These are phyloP conservation scores for Abrostola tripartita DNA, from an alignment of 2,888 invertebrate genomes.

Conservation along the genomic window DNA sequence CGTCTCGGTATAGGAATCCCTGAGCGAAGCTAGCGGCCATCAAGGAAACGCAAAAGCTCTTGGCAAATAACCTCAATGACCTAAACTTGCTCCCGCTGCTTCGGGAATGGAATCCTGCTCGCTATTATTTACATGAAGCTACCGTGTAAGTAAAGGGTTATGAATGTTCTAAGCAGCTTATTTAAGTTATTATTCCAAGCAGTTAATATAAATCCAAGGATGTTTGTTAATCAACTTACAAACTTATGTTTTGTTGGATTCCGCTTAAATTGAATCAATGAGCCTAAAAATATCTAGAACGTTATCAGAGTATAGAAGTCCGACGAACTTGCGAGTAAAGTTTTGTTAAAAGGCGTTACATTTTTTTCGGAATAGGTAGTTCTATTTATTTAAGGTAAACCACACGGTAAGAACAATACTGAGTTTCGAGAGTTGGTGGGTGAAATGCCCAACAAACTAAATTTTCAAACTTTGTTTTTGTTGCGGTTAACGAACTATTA, in stretches of 20 bases:
- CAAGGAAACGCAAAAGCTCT: constrained; percentile 68
- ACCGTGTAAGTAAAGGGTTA: constrained; percentile 37
- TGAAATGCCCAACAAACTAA: constrained; percentile 21
- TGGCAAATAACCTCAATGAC: constrained; percentile 70
- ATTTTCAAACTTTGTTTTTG: constrained; percentile 40
- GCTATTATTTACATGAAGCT: constrained; percentile 61
- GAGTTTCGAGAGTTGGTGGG: constrained; percentile 40
- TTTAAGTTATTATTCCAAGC: neutral
- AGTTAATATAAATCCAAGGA: neutral
- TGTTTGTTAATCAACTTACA: neutral
- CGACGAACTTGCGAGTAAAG: constrained; percentile 1
- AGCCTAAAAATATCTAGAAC: constrained; percentile 18
- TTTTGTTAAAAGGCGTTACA: constrained; percentile 19
- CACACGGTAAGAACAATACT: constrained; percentile 40
- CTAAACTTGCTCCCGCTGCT: constrained; percentile 50
- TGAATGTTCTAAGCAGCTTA: constrained; percentile 19
- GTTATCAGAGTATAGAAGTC: neutral
- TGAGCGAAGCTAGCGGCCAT: constrained; percentile 66
- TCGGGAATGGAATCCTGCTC: constrained; percentile 49
- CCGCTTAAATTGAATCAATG: constrained; percentile 18
- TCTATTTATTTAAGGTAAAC: constrained; percentile 29
- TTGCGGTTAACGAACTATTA: constrained; percentile 21
- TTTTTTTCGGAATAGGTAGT: constrained; percentile 19
- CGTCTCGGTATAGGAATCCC: constrained; percentile 60
- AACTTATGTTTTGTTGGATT: constrained; percentile 7